Percentiles rank a stretch among this genome's conserved stretches.
These are phyloP conservation scores for Agrochola macilenta DNA, from an alignment of 2,888 invertebrate species.

Conservation along the genomic window DNA sequence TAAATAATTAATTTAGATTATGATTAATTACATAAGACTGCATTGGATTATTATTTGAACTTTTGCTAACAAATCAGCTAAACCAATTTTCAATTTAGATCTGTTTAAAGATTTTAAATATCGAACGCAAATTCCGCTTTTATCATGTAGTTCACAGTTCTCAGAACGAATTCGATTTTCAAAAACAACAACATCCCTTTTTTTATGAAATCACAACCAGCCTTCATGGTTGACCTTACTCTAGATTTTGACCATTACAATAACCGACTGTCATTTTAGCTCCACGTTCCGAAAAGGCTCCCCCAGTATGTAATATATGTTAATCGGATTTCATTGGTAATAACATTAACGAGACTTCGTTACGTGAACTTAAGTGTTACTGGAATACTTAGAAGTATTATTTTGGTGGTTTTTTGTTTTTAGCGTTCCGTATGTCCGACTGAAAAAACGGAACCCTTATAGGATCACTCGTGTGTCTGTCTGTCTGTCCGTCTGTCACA, in stretches of 20 bases:
- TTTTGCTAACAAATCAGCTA: not conserved
- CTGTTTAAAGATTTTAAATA: not conserved
- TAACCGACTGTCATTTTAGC: conserved; percentile 53
- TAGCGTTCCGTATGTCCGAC: too few relatives aligned
- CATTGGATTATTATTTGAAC: not conserved
- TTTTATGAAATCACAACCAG: conserved; percentile 3
- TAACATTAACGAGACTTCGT: conserved; percentile 74
- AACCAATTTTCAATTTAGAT: not conserved
- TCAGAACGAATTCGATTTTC: conserved; percentile 10
- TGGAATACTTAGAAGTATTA: conserved; percentile 52
- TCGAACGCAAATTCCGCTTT: not conserved
- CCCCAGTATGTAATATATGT: conserved; percentile 73
- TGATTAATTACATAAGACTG: not conserved
- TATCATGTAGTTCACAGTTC: not conserved
- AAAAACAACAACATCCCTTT: not conserved
- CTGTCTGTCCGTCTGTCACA: too few relatives aligned
- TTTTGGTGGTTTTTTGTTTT: conserved; percentile 2
- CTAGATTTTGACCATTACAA: conserved; percentile 42
- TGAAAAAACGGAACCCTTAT: too few relatives aligned
- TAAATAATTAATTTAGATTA: not conserved
- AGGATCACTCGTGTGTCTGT: too few relatives aligned
- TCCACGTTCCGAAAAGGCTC: conserved; percentile 68
- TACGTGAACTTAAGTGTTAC: conserved; percentile 52
- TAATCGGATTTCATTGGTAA: conserved; percentile 78
- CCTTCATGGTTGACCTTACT: conserved; percentile 45